Evolutionary conservation across 2,113 vertebrate species (phyloP).

Genomic region (Coregonus clupeaformis): DNA sequence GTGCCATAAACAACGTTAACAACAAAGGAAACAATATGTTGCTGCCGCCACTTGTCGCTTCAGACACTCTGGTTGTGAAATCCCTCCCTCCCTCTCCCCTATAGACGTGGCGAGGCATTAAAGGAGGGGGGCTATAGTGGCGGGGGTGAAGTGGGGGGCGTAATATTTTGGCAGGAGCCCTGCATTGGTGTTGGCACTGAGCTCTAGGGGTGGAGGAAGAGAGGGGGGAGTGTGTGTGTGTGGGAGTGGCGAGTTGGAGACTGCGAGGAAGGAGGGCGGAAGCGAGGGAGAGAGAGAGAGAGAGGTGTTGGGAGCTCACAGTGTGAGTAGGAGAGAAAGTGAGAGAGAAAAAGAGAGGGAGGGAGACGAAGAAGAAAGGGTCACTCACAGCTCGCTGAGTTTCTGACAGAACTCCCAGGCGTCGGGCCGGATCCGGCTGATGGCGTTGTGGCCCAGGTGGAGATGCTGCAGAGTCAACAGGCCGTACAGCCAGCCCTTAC

Average conservation of each 20-base stretch:
- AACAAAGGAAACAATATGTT: conserved; percentile 51
- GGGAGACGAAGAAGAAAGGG: conserved; percentile 36
- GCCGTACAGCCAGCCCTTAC: conserved; percentile 95
- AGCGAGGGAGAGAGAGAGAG: conserved; percentile 25
- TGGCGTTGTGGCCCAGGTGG: conserved; percentile 91
- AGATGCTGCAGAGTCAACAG: conserved; percentile 91
- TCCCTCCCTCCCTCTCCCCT: background rate
- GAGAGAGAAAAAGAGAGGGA: background rate
- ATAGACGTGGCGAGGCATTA: background rate
- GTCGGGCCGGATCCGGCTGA: conserved; percentile 88
- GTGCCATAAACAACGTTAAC: conserved; percentile 51
- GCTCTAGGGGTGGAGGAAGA: conserved; percentile 32
- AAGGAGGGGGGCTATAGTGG: conserved; percentile 34
- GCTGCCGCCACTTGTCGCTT: too few species aligned
- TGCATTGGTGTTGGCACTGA: conserved; percentile 43
- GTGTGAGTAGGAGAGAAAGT: conserved; percentile 47
- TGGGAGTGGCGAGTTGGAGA: conserved; percentile 10
- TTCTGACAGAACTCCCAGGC: conserved; percentile 99
- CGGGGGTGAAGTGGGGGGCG: conserved; percentile 33
- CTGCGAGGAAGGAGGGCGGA: conserved; percentile 47
- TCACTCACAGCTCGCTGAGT: conserved; percentile 93
- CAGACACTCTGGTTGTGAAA: conserved; percentile 8
- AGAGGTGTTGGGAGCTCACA: background rate
- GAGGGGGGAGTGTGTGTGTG: conserved; percentile 15
- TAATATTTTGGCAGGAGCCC: conserved; percentile 44